Evolutionary conservation across 1,140 invertebrate species (phyloP).

Genomic region (Agrypnia vestita): DNA sequence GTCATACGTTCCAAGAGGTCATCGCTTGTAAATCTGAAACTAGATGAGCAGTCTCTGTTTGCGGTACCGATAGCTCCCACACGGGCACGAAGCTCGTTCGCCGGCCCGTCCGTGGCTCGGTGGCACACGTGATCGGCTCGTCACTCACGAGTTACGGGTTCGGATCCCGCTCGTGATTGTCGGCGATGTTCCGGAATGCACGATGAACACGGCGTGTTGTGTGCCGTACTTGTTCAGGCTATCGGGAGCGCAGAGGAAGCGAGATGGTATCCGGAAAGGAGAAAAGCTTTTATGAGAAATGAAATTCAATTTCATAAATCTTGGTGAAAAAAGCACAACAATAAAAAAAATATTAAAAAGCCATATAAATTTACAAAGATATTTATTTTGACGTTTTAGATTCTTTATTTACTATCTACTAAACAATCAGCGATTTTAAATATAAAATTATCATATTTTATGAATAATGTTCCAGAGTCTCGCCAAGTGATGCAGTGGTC

Average conservation of each 20-base stretch:
- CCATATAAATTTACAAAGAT: no score
- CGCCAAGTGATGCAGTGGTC: no score
- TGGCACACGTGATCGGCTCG: slow-evolving; percentile 46
- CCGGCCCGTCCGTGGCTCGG: slow-evolving; percentile 21
- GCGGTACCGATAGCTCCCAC: slow-evolving; percentile 17
- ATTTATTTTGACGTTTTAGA: no score
- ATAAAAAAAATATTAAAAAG: no score
- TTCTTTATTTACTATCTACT: no score
- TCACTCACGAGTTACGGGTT: slow-evolving; percentile 45
- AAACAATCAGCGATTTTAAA: no score
- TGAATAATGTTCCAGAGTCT: no score
- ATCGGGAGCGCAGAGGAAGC: slow-evolving; percentile 24
- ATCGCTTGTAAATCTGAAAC: slow-evolving; percentile 31
- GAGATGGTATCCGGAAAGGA: slow-evolving; percentile 19
- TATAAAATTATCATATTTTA: no score
- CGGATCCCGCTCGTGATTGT: slow-evolving; percentile 32
- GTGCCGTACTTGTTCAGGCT: slow-evolving; percentile 29
- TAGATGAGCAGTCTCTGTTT: neutral
- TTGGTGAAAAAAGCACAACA: no score
- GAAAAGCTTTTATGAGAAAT: slow-evolving; percentile 30
- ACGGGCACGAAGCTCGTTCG: slow-evolving; percentile 8
- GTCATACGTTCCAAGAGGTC: slow-evolving; percentile 22
- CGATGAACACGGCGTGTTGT: slow-evolving; percentile 13
- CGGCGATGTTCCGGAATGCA: slow-evolving; percentile 36
- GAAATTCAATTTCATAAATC: neutral